These are phyloP conservation scores for Lasioglossum albipes DNA, from an alignment of 1,140 invertebrate species.

Conservation along the genomic window DNA sequence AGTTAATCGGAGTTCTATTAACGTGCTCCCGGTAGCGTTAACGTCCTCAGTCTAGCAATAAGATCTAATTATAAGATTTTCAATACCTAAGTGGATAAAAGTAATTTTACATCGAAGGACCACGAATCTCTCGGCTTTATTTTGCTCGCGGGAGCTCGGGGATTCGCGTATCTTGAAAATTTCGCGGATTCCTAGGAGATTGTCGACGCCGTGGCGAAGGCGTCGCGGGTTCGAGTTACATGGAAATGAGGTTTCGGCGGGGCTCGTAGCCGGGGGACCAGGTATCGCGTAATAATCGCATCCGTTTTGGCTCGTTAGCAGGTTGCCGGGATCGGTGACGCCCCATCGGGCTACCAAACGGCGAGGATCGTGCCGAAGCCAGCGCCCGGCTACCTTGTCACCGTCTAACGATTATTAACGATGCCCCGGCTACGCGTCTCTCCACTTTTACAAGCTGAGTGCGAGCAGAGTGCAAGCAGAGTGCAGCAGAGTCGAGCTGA, in stretches of 20 bases:
- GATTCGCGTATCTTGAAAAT: neutral
- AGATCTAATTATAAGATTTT: too few relatives aligned
- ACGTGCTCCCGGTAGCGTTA: too few relatives aligned
- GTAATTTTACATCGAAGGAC: too few relatives aligned
- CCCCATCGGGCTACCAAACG: conserved; percentile 3
- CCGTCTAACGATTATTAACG: conserved; percentile 66
- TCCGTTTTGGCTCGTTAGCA: conserved; percentile 23
- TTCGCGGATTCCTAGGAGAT: neutral
- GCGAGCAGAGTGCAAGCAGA: too few relatives aligned
- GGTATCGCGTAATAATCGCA: conserved; percentile 29
- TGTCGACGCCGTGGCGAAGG: neutral
- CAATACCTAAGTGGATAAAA: too few relatives aligned
- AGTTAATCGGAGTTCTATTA: too few relatives aligned
- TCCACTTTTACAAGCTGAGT: neutral
- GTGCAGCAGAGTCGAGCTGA: too few relatives aligned
- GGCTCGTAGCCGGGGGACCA: neutral
- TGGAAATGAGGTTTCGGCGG: neutral
- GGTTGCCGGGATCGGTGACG: conserved; percentile 5
- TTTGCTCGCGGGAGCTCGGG: too few relatives aligned
- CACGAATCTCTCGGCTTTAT: too few relatives aligned
- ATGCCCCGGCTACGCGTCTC: conserved; percentile 18
- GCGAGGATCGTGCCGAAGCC: conserved; percentile 47
- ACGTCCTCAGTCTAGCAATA: too few relatives aligned
- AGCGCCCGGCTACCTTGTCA: conserved; percentile 57
- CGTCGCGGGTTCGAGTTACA: neutral